Percentiles rank a stretch among this genome's conserved stretches.
Conservation (phyloP, 2,888 invertebrate species). For the Andrena camellia region DNA sequence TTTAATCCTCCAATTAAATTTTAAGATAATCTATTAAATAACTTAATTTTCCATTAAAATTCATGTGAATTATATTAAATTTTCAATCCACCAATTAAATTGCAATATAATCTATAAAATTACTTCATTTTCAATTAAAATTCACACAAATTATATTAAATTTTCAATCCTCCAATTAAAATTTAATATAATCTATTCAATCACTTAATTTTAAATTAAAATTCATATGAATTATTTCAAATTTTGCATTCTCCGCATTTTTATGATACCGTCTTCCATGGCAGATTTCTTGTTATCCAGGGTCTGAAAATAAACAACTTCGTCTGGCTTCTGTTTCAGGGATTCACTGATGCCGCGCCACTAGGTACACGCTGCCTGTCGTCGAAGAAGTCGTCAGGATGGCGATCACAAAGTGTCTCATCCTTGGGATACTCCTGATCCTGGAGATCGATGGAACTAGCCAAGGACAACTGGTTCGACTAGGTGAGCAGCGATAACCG, state of each 20-base stretch:
- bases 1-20: too few relatives aligned
- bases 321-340: constrained; percentile 71
- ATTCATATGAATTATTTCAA: too few relatives aligned
- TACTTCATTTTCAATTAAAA: too few relatives aligned
- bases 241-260: not conserved
- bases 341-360: constrained; percentile 74
- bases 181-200: too few relatives aligned
- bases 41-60: too few relatives aligned
- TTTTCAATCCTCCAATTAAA: too few relatives aligned
- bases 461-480: constrained; percentile 72
- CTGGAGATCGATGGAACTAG: constrained; percentile 68
- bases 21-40: too few relatives aligned
- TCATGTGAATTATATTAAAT: too few relatives aligned
- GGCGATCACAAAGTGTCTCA: constrained; percentile 74
- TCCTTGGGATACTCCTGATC: constrained; percentile 75
- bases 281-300: not conserved
- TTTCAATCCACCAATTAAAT: too few relatives aligned
- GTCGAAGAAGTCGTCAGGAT: constrained; percentile 76
- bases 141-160: too few relatives aligned
- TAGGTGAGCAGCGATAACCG: constrained; percentile 73
- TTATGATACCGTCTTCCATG: constrained; percentile 9
- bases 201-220: too few relatives aligned
- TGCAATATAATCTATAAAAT: too few relatives aligned
- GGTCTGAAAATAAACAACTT: constrained; percentile 40
- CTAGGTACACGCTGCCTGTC: constrained; percentile 66